Base-by-base conservation (phyloP, 1,140 invertebrate genomes). In the Hyposmocoma kahamanoa region DNA sequence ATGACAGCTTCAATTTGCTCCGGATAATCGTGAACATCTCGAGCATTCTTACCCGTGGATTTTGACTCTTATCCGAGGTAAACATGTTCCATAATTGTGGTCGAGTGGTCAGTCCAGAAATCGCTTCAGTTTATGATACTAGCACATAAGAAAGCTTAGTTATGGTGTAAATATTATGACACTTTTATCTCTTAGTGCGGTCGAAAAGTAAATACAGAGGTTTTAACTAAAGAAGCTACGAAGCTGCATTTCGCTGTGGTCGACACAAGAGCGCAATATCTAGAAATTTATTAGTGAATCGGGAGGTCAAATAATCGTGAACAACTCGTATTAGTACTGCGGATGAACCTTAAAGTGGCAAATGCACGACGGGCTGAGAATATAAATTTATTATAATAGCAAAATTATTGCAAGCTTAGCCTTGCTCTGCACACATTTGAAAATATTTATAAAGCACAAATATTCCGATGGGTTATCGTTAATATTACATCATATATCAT, bases 141-240 rank as follows among this genome's bases (percentile, higher is more conserved):
- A 64, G 69, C 67, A 70, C 72, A 76, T 83, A 83, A 83, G 72
- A 78, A 82, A 69, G 60, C 59, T 67, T 78, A 81, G 58, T 81
- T 84, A 84, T 82, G 62, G 67, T 70, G 74, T 82, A 81, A 81
- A 81, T 81, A 76, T 84, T 82, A 81, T 79, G 81, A 81, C 75
- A 82, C 67, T 81, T 76, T 80, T 84, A 82, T 82, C 68, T 81
- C 63, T 72, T 66, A 64, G 63, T 73, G 67, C 54, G 65, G 63
- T 72, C 72, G 71, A 78, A 80, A 80, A 81, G 75, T 81, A 81
- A 84, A 79, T 74, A 78, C 49, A 52, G 50, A 49, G 57, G 54
- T 57, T 58, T 41, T 67, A 62, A 59, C 55, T n/a, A n/a, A 47
- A 57, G 56, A 44, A 53, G 26, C 44, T 57, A 50, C 24, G 50